Conservation (phyloP, 1,140 invertebrate species). For the Lycorma delicatula region DNA sequence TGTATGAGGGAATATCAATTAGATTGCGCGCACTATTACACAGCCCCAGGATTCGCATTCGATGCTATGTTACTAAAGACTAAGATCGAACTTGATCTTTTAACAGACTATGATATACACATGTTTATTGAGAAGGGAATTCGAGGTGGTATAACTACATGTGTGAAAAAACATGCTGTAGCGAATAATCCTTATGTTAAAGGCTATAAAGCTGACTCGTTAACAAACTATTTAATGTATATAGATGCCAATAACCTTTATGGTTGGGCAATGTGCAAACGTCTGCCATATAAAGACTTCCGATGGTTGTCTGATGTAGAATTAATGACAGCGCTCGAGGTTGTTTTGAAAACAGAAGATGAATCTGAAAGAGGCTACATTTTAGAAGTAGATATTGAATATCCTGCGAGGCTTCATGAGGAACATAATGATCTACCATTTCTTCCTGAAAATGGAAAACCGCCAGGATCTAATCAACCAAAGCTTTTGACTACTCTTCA, state of each 20-base stretch:
- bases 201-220: conserved; percentile 35
- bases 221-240: conserved; percentile 37
- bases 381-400: conserved; percentile 39
- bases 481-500: conserved; percentile 20
- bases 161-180: conserved; percentile 34
- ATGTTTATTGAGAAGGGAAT: conserved; percentile 35
- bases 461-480: conserved; percentile 7
- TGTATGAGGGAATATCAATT: conserved; percentile 25
- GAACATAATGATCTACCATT: conserved; percentile 43
- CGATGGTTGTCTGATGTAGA: conserved; percentile 36
- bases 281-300: conserved; percentile 39
- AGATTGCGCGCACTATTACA: conserved; percentile 32
- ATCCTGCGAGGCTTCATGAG: conserved; percentile 41
- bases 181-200: conserved; percentile 42
- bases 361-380: conserved; percentile 42
- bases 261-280: conserved; percentile 41
- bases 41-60: conserved; percentile 36
- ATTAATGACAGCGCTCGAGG: conserved; percentile 33
- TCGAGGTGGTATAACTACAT: conserved; percentile 31
- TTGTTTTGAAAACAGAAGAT: conserved; percentile 31
- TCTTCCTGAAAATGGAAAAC: conserved; percentile 33
- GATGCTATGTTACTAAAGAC: conserved; percentile 39
- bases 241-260: conserved; percentile 48
- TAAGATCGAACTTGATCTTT: conserved; percentile 38
- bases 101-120: conserved; percentile 39